phyloP scores from a whole-genome alignment of 2,797 vertebrate species.

The Coluber constrictor region DNA sequence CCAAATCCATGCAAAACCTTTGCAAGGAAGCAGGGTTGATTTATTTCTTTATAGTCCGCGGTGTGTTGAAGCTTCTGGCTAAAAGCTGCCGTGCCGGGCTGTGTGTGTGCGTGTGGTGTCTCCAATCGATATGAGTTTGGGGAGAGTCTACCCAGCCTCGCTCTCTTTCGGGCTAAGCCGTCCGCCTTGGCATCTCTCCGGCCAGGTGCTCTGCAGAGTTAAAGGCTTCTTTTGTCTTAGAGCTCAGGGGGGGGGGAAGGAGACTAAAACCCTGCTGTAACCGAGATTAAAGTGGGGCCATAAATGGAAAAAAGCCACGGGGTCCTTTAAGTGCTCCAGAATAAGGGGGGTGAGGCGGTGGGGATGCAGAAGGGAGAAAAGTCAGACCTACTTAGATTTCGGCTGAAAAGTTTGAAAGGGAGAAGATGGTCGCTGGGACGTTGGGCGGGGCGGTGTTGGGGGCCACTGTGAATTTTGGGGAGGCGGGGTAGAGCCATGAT shows the following conservation, averaged over 20 bases:
- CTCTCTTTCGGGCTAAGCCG: too few relatives aligned
- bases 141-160: too few relatives aligned
- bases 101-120: too few relatives aligned
- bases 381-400: not conserved
- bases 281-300: conserved; percentile 70
- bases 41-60: too few relatives aligned
- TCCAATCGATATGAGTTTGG: too few relatives aligned
- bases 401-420: not conserved
- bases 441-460: not conserved
- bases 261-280: conserved; percentile 68
- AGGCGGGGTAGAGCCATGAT: not conserved
- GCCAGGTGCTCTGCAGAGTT: conserved; percentile 74
- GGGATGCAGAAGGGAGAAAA: not conserved
- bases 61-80: too few relatives aligned
- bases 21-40: too few relatives aligned
- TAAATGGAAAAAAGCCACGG: conserved; percentile 63
- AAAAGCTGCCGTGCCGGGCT: too few relatives aligned
- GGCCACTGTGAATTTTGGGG: not conserved
- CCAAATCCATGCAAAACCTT: too few relatives aligned
- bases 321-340: conserved; percentile 61
- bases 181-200: too few relatives aligned
- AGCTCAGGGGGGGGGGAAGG: conserved; percentile 64
- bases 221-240: conserved; percentile 84
- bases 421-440: too few relatives aligned
- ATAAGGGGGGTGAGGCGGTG: conserved; percentile 47